These are phyloP conservation scores for Nipponacmea schrenckii DNA, from an alignment of 2,888 invertebrate species.

Conservation along the genomic window DNA sequence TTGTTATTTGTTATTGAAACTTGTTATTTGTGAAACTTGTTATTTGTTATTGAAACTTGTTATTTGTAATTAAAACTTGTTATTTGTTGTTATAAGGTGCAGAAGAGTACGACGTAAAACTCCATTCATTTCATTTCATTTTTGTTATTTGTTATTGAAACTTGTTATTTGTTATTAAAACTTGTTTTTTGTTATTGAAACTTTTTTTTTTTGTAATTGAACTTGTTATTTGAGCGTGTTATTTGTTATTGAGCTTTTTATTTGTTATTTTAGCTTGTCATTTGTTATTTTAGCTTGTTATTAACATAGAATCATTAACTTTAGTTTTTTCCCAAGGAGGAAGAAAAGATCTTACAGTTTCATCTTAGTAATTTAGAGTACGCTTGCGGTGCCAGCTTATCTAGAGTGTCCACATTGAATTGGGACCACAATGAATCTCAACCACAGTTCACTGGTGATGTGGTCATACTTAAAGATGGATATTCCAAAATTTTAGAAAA, in stretches of 20 bases:
- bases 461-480: constrained; percentile 67
- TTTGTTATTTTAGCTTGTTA: too few species aligned
- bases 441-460: constrained; percentile 69
- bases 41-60: too few species aligned
- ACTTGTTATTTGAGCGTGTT: neutral
- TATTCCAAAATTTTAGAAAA: constrained; percentile 57
- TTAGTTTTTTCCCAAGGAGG: constrained; percentile 53
- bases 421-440: constrained; percentile 71
- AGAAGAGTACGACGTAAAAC: too few species aligned
- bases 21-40: too few species aligned
- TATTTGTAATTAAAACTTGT: too few species aligned
- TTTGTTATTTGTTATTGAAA: too few species aligned
- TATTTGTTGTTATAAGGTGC: too few species aligned
- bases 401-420: constrained; percentile 65
- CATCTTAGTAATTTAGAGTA: constrained; percentile 70
- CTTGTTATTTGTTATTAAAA: too few species aligned
- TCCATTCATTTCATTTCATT: too few species aligned
- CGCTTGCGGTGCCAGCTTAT: constrained; percentile 67
- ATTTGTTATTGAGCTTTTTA: neutral
- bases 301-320: neutral
- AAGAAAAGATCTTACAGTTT: constrained; percentile 68
- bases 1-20: too few species aligned
- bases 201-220: neutral
- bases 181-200: too few species aligned
- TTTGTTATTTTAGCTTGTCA: neutral